Evolutionary conservation across 2,797 vertebrate species (phyloP).

Genomic region (Philypnodon macrostomus): DNA sequence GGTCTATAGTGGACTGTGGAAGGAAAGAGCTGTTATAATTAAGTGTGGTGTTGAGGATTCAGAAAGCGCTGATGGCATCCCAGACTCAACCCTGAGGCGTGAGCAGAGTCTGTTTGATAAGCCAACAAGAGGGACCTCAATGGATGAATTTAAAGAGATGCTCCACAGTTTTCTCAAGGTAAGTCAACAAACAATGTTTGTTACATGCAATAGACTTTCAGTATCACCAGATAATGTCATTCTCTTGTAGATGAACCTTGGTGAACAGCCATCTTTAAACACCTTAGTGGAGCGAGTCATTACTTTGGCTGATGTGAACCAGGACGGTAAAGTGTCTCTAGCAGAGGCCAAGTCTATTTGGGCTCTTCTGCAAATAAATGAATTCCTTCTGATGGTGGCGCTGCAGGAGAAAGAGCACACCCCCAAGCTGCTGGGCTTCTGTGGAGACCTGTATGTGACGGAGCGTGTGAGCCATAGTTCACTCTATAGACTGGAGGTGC

Average conservation of each 20-base stretch:
- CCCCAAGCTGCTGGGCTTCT: conserved; percentile 88
- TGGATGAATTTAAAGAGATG: conserved; percentile 97
- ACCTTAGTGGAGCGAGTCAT: conserved; percentile 85
- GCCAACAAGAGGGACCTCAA: conserved; percentile 91
- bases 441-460: conserved; percentile 91
- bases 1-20: conserved; percentile 93
- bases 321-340: conserved; percentile 88
- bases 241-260: conserved; percentile 82
- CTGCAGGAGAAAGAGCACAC: conserved; percentile 92
- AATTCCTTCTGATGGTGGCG: conserved; percentile 91
- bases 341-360: conserved; percentile 95
- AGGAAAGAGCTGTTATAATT: conserved; percentile 88
- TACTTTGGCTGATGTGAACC: conserved; percentile 88
- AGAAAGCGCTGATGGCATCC: conserved; percentile 66
- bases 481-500: conserved; percentile 82
- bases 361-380: conserved; percentile 92
- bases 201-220: too few relatives aligned
- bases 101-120: conserved; percentile 89
- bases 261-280: conserved; percentile 86
- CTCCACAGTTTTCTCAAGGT: conserved; percentile 90
- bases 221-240: background rate
- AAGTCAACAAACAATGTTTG: background rate
- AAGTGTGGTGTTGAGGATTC: conserved; percentile 88
- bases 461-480: conserved; percentile 84
- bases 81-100: conserved; percentile 66